Evolutionary conservation across 1,140 invertebrate species (phyloP), one percentile per base, ranked within the genome.

Genomic region (Aphidius gifuensis): DNA sequence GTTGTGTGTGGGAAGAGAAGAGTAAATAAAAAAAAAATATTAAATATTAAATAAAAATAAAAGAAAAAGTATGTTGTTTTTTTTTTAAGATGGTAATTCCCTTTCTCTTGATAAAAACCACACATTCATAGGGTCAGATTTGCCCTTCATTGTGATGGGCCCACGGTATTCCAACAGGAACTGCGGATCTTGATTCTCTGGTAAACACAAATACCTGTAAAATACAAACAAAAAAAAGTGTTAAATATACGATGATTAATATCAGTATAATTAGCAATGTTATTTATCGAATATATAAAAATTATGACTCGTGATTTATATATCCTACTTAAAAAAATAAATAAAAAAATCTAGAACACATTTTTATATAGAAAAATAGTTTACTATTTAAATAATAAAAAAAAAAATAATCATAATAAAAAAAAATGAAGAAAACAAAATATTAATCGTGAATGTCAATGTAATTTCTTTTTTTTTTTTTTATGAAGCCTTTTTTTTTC

Each of bases 71-170:
- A 32, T 32, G 4, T 55, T 40, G 2, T 53, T 23, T 23, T 46
- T 21, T 16, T 45, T 63, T 73, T 78, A 80, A 16, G 71, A 68
- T 32, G 66, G n/a, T 42, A 78, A 63, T 64, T 82, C 80, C n/a
- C 71, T 72, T 61, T 81, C 77, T 69, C 90, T 81, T 32, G 88
- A 88, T 54, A 98, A 80, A 80, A 96, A 93, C 90, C 93, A 97
- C 9, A 94, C 93, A 70, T 95, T 88, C 94, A 98, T 98, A 4
- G 95, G 94, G 65, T 94, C 92, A 2, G 91, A 89, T 80, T 94
- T 95, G 42, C 95, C 96, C 81, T 97, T 96, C 93, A 96, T 98
- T n/a, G 78, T 77, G 3, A 97, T 88, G 45, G 91, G 90, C 6
- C 95, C 96, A 63, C 95, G 86, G 72, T 93, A 92, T 32, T 92